Evolutionary conservation across 1,140 invertebrate species (phyloP), one percentile per base, ranked within the genome.

Genomic region (Bombus waltoni): DNA sequence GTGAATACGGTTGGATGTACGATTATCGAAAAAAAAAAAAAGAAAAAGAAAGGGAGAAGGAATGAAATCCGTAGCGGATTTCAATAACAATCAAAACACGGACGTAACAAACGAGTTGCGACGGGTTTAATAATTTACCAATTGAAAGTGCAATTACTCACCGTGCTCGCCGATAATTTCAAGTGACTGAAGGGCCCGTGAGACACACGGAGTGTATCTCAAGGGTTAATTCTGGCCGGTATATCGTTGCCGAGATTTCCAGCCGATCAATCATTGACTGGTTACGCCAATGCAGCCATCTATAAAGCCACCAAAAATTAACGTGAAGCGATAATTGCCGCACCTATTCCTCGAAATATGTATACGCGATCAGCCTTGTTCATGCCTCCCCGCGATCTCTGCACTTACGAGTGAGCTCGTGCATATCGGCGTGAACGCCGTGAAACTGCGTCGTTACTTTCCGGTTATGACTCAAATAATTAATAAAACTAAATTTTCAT

Each of bases 61-160:
- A 65, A 53, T 57, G 44, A 32, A 66, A 66, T 42, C 28, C 28
- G 8, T 5, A 15, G 44, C 4, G 35, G 77, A 68, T 85, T 81
- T 85, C 79, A 70, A 81, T 80, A 80, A 74, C 83, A 40, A 35
- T 65, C 15, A 18, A 66, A 85, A 81, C 53, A 47, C 78, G 59
- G n/a, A 28, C 62, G 71, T 68, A 85, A 74, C 78, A 75, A 80
- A 81, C 79, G 79, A 38, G 59, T 81, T 85, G 53, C 53, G 76
- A 81, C 42, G 71, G 70, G 22, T 75, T 85, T 84, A 74, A 85
- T 81, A 81, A 85, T 74, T 81, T 81, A 85, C 59, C 70, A 85
- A 85, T 86, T 83, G 83, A 86, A 81, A 81, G 87, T 86, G 77
- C 83, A 88, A 88, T 88, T 88, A 88, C 87, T 85, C 82, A 85